Conservation (phyloP, 2,113 vertebrate species). For the Rallus limicola region DNA sequence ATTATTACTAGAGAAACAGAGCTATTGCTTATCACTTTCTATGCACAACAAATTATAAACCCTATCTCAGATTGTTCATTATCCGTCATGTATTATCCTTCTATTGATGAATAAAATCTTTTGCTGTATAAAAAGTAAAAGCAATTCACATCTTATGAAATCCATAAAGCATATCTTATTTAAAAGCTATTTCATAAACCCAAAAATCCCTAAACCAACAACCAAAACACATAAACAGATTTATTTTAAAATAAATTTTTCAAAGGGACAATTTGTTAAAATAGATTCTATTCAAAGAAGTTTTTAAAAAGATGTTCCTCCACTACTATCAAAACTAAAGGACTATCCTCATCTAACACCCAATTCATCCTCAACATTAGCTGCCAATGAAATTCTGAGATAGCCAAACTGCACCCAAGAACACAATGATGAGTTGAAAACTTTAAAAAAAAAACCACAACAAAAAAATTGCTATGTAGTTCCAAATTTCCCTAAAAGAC, state of each 20-base stretch:
- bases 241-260: neutral
- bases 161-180: neutral
- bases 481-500: neutral
- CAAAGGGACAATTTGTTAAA: neutral
- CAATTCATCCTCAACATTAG: neutral
- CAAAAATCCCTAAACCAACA: no score
- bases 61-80: neutral
- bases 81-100: neutral
- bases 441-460: neutral
- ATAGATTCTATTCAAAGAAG: neutral
- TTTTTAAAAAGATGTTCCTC: neutral
- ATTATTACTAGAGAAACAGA: neutral
- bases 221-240: neutral
- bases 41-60: neutral
- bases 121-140: neutral
- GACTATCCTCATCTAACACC: neutral
- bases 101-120: neutral
- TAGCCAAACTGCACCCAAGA: neutral
- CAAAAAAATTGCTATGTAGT: no score
- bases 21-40: neutral
- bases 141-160: neutral
- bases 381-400: neutral
- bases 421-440: rapidly evolving
- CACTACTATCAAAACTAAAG: neutral
- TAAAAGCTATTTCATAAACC: neutral